Base-by-base conservation (phyloP, 2,113 vertebrate species). In the Xerus inauris region DNA sequence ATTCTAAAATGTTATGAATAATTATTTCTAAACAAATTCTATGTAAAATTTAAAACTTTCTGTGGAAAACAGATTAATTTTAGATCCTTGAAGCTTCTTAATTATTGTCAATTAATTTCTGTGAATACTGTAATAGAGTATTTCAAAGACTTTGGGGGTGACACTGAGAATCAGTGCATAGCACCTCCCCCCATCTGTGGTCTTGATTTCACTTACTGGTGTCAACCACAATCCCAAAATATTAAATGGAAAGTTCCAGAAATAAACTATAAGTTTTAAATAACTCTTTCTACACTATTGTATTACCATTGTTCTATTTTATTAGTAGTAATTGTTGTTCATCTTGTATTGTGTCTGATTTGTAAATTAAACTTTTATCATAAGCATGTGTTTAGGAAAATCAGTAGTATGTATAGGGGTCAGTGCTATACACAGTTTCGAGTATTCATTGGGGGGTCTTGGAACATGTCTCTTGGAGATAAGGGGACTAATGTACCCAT, bases 1-100 rank as follows among this genome's bases (percentile, higher is more conserved):
- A 83, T 91, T 82, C 64, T 30, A 83, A 72, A 96, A 71, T 49
- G 57, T 97, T 90, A 92, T 51, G 98, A 97, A 94, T 96, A 97
- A 84, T 94, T 83, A 45, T 93, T 97, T 94, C n/a, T 76, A 32
- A 28, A 94, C 97, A 93, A 83, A 87, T 83, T 47, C 2, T 79
- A 42, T 35, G 40, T 83, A 73, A 35, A 97, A 94, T 94, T 38
- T 84, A 96, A 92, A 38, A 10, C 54, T 72, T 6, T 22, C 22
- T 89, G 10, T 94, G 24, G 65, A 82, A 69, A 93, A 87, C 72
- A 91, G 28, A 57, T 79, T 3, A 51, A 92, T 1, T 85, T 86
- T 77, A 86, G 49, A 59, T 94, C 65, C 57, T 84, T 80, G 83
- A 82, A 94, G 40, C 49, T 89, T 93, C 71, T 91, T 35, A 45